Base-by-base conservation (phyloP, 2,113 vertebrate species). In the Malurus alboscapulatus region DNA sequence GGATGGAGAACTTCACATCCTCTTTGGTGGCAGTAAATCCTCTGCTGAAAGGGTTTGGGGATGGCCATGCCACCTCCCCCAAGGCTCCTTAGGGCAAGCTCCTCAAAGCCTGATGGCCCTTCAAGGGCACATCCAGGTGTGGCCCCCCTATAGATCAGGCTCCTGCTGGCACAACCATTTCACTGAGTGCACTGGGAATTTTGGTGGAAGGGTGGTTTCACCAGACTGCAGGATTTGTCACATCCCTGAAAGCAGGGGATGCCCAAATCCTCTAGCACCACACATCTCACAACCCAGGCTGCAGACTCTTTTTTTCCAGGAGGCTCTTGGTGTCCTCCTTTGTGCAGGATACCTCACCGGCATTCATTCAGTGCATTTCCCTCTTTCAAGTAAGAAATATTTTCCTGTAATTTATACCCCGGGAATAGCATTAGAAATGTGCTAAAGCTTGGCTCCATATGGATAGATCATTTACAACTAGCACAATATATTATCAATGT, bases 401-500 rank as follows among this genome's bases (percentile, higher is more conserved):
- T 97, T 94, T 88, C 88, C 83, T 95, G 54, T 97, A 96, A 98
- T 98, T 97, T 97, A 95, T 97, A 97, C 96, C 94, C 90, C 2
- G 73, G 95, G 97, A 97, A 96, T 75, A 92, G 96, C 95, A 83
- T 97, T 96, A 96, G 96, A 95, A 96, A 97, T 95, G 95, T 97
- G 97, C 95, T 97, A 97, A 96, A 58, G 45, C 91, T 97, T 96
- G 59, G 92, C 95, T 97, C 97, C 92, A 97, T 97, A 97, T 97
- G 97, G 97, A 97, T 97, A 97, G 96, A 97, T 97, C 97, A 97
- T 97, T 98, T 97, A 97, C 97, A 97, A 96, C 97, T 91, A 97
- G 96, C 95, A 96, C 97, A 94, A 97, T 98, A 94, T 97, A 98
- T 97, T 97, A 98, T 97, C 98, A 97, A 94, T 96, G 96, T 93